These are phyloP conservation scores for Temnopleurus reevesii DNA, from an alignment of 53 echinoderm and acorn worm species.

Conservation along the genomic window DNA sequence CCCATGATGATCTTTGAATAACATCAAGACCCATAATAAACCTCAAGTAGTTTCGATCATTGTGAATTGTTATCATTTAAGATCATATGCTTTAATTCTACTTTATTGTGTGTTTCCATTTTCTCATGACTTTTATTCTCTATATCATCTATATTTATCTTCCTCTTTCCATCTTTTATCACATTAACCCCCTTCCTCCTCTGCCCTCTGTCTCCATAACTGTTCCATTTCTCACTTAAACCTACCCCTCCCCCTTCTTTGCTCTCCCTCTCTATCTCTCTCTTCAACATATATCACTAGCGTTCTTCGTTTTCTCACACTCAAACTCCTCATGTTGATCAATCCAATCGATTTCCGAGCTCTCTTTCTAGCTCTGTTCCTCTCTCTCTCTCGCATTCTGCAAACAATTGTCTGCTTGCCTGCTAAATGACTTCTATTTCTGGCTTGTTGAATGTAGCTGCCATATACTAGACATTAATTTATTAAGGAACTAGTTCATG, in stretches of 20 bases:
- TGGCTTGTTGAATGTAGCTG: background rate
- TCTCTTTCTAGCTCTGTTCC: background rate
- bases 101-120: too few species aligned
- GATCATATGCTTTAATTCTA: too few species aligned
- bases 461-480: too few species aligned
- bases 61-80: too few species aligned
- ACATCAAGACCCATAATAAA: too few species aligned
- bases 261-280: background rate
- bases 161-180: background rate
- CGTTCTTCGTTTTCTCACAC: background rate
- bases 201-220: background rate
- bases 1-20: too few species aligned
- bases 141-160: too few species aligned
- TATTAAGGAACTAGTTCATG: background rate
- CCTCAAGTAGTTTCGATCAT: too few species aligned
- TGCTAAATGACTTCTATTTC: background rate
- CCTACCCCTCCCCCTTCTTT: background rate
- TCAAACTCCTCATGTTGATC: background rate
- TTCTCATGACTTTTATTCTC: too few species aligned
- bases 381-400: background rate
- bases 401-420: conserved; percentile 1
- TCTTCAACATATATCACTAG: too few species aligned
- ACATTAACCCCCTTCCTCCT: background rate
- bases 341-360: background rate
- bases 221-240: background rate